Conservation (phyloP, 2,113 vertebrate genomes). For the Eulacestoma nigropectus region DNA sequence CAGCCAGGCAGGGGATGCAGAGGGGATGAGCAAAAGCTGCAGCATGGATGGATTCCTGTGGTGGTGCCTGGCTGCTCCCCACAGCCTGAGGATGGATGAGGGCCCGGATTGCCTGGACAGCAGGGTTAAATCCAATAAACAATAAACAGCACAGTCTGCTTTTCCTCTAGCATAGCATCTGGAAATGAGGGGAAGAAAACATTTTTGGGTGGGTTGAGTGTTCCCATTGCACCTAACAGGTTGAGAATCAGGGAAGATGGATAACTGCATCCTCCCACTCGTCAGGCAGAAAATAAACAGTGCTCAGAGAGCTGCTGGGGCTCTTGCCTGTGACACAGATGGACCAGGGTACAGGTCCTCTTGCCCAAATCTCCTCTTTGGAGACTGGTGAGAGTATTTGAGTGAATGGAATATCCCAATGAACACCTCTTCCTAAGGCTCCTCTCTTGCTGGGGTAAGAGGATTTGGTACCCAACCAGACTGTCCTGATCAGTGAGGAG, state of each 20-base stretch:
- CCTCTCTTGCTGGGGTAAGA: neutral
- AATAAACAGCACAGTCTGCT: neutral
- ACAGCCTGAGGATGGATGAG: neutral
- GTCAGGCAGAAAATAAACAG: neutral
- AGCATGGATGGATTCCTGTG: accelerated
- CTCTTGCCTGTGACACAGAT: neutral
- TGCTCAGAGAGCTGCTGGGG: neutral
- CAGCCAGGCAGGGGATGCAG: neutral
- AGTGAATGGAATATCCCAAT: neutral
- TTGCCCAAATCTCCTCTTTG: neutral
- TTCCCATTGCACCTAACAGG: neutral
- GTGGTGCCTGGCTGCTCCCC: neutral
- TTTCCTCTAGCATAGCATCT: neutral
- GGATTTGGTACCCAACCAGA: neutral
- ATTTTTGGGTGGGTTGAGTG: neutral
- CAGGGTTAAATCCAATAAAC: neutral
- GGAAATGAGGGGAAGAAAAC: neutral
- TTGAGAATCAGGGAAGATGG: neutral
- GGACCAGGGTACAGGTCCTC: accelerated
- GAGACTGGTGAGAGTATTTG: neutral
- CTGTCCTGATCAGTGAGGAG: accelerated
- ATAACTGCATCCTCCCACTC: neutral
- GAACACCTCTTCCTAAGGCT: neutral
- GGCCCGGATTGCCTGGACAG: neutral
- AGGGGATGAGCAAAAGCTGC: neutral